Evolutionary conservation across 2,888 invertebrate species (phyloP).

Genomic region (Tipula unca): DNA sequence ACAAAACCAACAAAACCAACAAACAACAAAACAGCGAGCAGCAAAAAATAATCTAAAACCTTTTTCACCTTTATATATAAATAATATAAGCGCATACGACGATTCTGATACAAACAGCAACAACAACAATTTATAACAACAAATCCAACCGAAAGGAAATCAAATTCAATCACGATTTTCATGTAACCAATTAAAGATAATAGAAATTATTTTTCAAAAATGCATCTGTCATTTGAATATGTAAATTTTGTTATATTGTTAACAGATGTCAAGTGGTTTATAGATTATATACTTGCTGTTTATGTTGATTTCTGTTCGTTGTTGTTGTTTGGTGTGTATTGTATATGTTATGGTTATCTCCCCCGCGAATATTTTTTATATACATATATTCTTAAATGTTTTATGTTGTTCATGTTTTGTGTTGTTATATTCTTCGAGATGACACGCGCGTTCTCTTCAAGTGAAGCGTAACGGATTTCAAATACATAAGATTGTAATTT

Average conservation of each 20-base stretch:
- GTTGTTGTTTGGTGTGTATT: background rate
- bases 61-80: background rate
- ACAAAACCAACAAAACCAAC: background rate
- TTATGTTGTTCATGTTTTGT: background rate
- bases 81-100: background rate
- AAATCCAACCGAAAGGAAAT: background rate
- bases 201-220: background rate
- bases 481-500: background rate
- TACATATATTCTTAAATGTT: background rate
- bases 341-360: background rate
- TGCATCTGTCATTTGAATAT: slow-evolving; percentile 14
- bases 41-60: background rate
- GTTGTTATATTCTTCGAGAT: background rate
- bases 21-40: background rate
- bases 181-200: slow-evolving; percentile 14
- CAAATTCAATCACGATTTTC: slow-evolving; percentile 14
- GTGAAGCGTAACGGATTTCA: background rate
- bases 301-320: background rate
- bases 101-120: background rate
- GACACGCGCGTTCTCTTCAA: background rate
- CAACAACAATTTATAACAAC: background rate
- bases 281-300: background rate
- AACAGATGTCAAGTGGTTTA: slow-evolving; percentile 8
- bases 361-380: background rate
- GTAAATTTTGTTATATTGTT: slow-evolving; percentile 14